These are phyloP conservation scores for Drosophila hydei DNA, from an alignment of 1,140 invertebrate genomes.

Conservation along the genomic window DNA sequence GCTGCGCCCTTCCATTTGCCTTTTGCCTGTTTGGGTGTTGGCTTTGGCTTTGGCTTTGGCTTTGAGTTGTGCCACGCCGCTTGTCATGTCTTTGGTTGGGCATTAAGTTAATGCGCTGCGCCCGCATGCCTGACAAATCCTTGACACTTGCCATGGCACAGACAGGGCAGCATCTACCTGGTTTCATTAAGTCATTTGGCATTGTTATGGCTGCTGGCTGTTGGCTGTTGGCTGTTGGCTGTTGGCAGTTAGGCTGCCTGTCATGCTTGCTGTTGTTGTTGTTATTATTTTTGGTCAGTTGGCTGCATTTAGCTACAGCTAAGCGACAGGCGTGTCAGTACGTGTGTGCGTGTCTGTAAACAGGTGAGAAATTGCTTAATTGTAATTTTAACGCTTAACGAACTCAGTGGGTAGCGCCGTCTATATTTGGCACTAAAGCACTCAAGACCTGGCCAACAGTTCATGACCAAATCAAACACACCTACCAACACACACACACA, in stretches of 20 bases:
- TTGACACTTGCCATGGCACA: slow-evolving; percentile 58
- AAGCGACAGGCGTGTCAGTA: not conserved
- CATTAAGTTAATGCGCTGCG: slow-evolving; percentile 76
- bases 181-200: slow-evolving; percentile 79
- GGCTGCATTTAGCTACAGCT: slow-evolving; percentile 29
- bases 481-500: not conserved
- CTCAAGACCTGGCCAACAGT: slow-evolving; percentile 1
- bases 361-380: slow-evolving; percentile 81
- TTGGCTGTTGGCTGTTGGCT: slow-evolving; percentile 4
- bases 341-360: slow-evolving; percentile 41
- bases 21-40: not conserved
- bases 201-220: slow-evolving; percentile 57
- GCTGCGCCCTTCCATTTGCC: not conserved
- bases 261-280: slow-evolving; percentile 19
- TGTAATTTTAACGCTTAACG: slow-evolving; percentile 75
- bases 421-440: not conserved
- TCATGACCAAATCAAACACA: slow-evolving; percentile 12
- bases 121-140: slow-evolving; percentile 62
- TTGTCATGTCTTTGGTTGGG: slow-evolving; percentile 76
- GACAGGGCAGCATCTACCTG: slow-evolving; percentile 36
- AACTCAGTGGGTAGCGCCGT: slow-evolving; percentile 7
- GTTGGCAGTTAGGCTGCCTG: slow-evolving; percentile 12
- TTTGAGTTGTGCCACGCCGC: slow-evolving; percentile 14
- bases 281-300: slow-evolving; percentile 28
- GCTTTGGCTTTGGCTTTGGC: slow-evolving; percentile 5